A percentile compares a stretch with the other conserved stretches of the same genome.
Evolutionary conservation across 2,888 invertebrate species (phyloP).

Genomic region (Heliconius ismenius): DNA sequence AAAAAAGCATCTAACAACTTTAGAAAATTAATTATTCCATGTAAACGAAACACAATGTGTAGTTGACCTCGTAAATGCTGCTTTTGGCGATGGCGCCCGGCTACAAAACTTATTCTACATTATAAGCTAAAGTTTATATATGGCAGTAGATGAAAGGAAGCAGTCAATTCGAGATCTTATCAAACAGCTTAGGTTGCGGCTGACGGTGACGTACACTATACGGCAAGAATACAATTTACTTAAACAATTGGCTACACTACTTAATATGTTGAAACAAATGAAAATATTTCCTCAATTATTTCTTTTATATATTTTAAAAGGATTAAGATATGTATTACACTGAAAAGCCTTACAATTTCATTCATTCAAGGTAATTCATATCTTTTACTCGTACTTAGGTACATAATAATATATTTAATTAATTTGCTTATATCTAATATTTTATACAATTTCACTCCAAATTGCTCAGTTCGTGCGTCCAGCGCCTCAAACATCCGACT

Average conservation of each 20-base stretch:
- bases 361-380: constrained; percentile 14
- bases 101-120: constrained; percentile 58
- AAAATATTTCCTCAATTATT: neutral
- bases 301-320: neutral
- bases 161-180: constrained; percentile 67
- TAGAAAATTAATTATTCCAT: constrained; percentile 7
- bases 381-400: neutral
- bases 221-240: constrained; percentile 48
- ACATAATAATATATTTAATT: neutral
- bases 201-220: constrained; percentile 17
- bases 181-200: constrained; percentile 63
- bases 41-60: constrained; percentile 43
- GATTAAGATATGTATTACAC: constrained; percentile 7
- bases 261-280: neutral
- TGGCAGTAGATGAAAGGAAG: constrained; percentile 75
- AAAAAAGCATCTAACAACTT: constrained; percentile 43
- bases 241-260: constrained; percentile 15
- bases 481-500: constrained; percentile 56
- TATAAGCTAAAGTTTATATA: constrained; percentile 62
- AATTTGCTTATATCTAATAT: constrained; percentile 7
- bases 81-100: constrained; percentile 53
- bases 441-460: constrained; percentile 18
- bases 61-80: constrained; percentile 66
- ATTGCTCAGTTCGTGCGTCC: constrained; percentile 58
- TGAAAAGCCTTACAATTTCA: neutral